Conservation (phyloP, 1,140 invertebrate genomes). For the Melanaphis sacchari region DNA sequence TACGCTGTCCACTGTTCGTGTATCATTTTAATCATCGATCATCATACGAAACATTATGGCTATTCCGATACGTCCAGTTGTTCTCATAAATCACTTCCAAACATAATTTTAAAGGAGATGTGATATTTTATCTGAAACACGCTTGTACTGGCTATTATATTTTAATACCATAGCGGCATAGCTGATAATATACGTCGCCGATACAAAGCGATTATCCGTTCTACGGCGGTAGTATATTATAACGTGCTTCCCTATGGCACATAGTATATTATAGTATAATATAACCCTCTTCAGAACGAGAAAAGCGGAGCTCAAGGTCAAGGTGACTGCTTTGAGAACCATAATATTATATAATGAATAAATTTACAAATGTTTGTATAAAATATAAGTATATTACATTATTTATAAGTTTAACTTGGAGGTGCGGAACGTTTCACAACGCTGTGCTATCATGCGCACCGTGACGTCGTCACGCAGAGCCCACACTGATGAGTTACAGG, state of each 20-base stretch:
- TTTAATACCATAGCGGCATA: neutral
- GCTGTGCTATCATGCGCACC: neutral
- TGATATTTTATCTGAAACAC: constrained; percentile 20
- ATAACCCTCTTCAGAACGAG: neutral
- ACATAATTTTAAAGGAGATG: neutral
- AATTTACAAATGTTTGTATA: neutral
- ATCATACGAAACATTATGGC: neutral
- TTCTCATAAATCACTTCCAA: constrained; percentile 37
- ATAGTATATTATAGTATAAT: neutral
- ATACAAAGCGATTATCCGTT: constrained; percentile 7
- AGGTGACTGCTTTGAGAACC: neutral
- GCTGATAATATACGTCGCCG: neutral
- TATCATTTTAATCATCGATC: constrained; percentile 30
- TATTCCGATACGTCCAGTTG: neutral
- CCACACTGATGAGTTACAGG: neutral
- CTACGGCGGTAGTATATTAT: neutral
- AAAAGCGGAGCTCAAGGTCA: neutral
- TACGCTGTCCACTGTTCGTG: neutral
- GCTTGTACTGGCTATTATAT: neutral
- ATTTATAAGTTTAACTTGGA: constrained; percentile 24
- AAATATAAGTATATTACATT: neutral
- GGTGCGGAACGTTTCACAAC: constrained; percentile 38
- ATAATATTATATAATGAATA: neutral
- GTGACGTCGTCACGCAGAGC: constrained; percentile 8
- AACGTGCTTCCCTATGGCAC: neutral